phyloP scores from a whole-genome alignment of 2,888 invertebrate species.

The Thecophora atra region DNA sequence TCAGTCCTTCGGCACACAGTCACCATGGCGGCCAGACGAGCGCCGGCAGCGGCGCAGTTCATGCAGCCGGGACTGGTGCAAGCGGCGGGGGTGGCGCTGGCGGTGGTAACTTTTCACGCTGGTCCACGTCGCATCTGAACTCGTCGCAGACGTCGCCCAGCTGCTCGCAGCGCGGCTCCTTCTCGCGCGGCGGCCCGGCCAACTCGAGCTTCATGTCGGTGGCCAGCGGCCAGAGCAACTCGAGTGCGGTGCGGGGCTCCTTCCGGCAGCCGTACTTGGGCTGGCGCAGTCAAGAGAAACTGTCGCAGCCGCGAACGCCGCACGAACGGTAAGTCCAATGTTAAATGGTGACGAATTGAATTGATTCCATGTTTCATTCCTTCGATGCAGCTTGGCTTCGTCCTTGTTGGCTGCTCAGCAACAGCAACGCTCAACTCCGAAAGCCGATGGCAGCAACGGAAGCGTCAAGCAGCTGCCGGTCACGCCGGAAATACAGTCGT shows the following conservation, averaged over 20 bases:
- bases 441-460: conserved; percentile 48
- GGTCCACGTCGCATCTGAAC: conserved; percentile 80
- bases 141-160: conserved; percentile 79
- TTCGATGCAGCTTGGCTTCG: conserved; percentile 71
- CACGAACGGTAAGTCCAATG: conserved; percentile 75
- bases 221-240: conserved; percentile 75
- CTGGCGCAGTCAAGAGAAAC: conserved; percentile 87
- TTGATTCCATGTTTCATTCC: conserved; percentile 1
- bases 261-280: conserved; percentile 89
- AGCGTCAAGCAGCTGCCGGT: conserved; percentile 52
- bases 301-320: conserved; percentile 78
- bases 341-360: neutral
- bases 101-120: conserved; percentile 67
- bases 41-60: conserved; percentile 37
- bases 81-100: conserved; percentile 43
- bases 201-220: conserved; percentile 69
- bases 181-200: conserved; percentile 70
- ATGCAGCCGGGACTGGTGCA: conserved; percentile 35
- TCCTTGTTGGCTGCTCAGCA: conserved; percentile 69
- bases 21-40: conserved; percentile 64
- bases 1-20: conserved; percentile 66
- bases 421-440: conserved; percentile 62
- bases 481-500: conserved; percentile 78
- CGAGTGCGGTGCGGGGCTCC: conserved; percentile 67
- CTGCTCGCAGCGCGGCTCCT: conserved; percentile 77